These are phyloP conservation scores for Chirona hameri DNA, from an alignment of 2,888 invertebrate genomes.

Conservation along the genomic window DNA sequence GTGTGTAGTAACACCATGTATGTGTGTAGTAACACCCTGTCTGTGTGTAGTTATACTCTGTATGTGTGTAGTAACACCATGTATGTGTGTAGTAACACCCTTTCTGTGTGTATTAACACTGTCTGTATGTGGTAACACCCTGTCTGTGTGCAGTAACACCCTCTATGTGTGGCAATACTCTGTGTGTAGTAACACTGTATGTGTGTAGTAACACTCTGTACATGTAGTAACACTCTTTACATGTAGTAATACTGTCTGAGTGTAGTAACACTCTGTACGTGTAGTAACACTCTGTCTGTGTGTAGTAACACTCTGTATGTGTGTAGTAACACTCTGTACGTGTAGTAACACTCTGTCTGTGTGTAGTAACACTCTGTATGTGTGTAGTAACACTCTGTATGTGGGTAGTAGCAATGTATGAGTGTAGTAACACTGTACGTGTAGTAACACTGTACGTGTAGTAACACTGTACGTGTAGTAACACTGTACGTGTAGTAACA, in stretches of 20 bases:
- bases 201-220: neutral
- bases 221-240: neutral
- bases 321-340: neutral
- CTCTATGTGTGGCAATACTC: neutral
- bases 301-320: too few species aligned
- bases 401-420: neutral
- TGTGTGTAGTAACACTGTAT: neutral
- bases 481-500: neutral
- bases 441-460: neutral
- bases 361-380: neutral
- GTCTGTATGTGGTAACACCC: neutral
- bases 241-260: neutral
- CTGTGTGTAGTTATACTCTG: neutral
- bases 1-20: neutral
- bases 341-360: neutral
- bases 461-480: neutral
- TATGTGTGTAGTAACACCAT: neutral
- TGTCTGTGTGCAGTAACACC: neutral
- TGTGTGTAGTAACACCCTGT: neutral
- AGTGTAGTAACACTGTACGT: neutral
- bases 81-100: neutral
- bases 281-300: neutral
- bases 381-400: neutral
- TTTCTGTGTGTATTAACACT: too few species aligned
- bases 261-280: neutral